A percentile compares a stretch with the other conserved stretches of the same genome.
Conservation (phyloP, 2,888 invertebrate genomes). For the Mythimna vitellina region DNA sequence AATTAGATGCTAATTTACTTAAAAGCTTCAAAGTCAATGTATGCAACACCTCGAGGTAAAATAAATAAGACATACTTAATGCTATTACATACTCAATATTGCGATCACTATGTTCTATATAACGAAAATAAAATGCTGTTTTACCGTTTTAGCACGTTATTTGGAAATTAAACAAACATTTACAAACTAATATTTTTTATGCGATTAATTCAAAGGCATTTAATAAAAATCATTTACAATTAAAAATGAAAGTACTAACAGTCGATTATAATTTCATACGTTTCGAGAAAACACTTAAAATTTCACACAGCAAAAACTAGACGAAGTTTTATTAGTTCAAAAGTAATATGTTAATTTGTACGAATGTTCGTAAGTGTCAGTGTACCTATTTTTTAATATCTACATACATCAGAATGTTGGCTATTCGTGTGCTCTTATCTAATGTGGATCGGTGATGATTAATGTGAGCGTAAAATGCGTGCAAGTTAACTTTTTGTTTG, state of each 20-base stretch:
- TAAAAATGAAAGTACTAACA: background rate
- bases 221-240: background rate
- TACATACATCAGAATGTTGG: background rate
- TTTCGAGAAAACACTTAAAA: slow-evolving; percentile 36
- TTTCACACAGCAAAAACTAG: slow-evolving; percentile 32
- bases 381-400: slow-evolving; percentile 14
- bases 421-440: slow-evolving; percentile 14
- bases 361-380: slow-evolving; percentile 17
- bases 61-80: slow-evolving; percentile 42
- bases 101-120: background rate
- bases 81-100: slow-evolving; percentile 14
- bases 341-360: slow-evolving; percentile 41
- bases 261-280: background rate
- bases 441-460: slow-evolving; percentile 32
- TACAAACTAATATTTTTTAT: background rate
- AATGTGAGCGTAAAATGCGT: slow-evolving; percentile 38
- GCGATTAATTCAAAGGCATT: background rate
- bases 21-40: slow-evolving; percentile 67
- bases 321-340: slow-evolving; percentile 34
- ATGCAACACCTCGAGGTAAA: slow-evolving; percentile 51
- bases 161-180: background rate
- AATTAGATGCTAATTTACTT: slow-evolving; percentile 69
- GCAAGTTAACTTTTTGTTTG: slow-evolving; percentile 54
- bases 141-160: background rate
- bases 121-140: background rate